Percentiles rank a stretch among this genome's conserved stretches.
Evolutionary conservation across 2,797 vertebrate genomes (phyloP).

Genomic region (Spea hammondii): DNA sequence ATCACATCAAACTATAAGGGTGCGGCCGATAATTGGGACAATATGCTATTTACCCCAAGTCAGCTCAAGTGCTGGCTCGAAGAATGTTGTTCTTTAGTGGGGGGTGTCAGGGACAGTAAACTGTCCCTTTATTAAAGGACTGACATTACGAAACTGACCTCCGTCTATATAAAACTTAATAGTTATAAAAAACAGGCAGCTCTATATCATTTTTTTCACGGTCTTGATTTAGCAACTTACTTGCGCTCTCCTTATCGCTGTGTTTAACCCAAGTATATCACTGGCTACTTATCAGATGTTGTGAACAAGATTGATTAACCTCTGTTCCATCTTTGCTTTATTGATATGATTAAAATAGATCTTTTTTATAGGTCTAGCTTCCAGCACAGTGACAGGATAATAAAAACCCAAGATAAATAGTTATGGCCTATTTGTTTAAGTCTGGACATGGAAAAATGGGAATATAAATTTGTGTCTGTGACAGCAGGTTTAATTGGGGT

Average conservation of each 20-base stretch:
- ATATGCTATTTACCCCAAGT: too few relatives aligned
- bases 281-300: conserved; percentile 14
- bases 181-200: too few relatives aligned
- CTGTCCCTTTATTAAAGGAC: too few relatives aligned
- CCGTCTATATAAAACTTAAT: too few relatives aligned
- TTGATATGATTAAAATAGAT: conserved; percentile 40
- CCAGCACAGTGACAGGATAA: conserved; percentile 40
- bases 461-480: conserved; percentile 29
- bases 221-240: neutral
- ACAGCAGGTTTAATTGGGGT: conserved; percentile 37
- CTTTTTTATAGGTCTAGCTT: conserved; percentile 25
- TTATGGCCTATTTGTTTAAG: conserved; percentile 20
- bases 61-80: too few relatives aligned
- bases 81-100: too few relatives aligned
- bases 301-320: conserved; percentile 28
- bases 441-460: conserved; percentile 16
- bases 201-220: neutral
- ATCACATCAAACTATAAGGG: too few relatives aligned
- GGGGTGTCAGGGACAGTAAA: too few relatives aligned
- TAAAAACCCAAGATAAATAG: conserved; percentile 37
- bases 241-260: neutral
- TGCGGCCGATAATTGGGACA: too few relatives aligned
- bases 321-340: conserved; percentile 20
- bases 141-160: too few relatives aligned
- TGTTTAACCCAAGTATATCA: conserved; percentile 18